phyloP scores from a whole-genome alignment of 2,888 invertebrate species.

The Lathronympha strigana region DNA sequence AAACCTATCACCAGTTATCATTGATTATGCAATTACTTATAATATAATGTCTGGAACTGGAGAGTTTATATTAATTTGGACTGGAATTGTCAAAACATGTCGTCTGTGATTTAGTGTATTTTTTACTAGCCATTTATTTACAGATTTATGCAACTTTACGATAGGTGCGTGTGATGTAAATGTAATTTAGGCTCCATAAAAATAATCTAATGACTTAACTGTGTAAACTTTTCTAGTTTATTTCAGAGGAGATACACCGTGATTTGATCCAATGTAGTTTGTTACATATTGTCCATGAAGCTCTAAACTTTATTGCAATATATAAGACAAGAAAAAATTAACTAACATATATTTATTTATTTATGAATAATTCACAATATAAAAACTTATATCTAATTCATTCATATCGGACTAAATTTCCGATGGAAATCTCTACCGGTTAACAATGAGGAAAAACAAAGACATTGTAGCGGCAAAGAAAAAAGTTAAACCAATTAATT shows the following conservation, averaged over 20 bases:
- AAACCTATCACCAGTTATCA: neutral
- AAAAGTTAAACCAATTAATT: no score
- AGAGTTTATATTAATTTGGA: slow-evolving; percentile 4
- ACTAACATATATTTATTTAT: no score
- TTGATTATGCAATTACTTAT: neutral
- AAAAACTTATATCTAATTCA: no score
- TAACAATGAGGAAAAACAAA: no score
- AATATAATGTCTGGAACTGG: slow-evolving; percentile 1
- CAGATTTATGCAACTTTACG: slow-evolving; percentile 11
- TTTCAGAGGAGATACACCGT: neutral
- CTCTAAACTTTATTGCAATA: no score
- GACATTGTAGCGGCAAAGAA: no score
- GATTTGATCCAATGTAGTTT: neutral
- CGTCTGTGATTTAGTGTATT: slow-evolving; percentile 6
- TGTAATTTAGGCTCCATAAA: slow-evolving; percentile 23
- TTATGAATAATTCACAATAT: no score
- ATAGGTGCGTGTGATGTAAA: slow-evolving; percentile 4
- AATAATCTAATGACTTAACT: slow-evolving; percentile 11
- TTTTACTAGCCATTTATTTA: slow-evolving; percentile 3
- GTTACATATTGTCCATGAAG: neutral
- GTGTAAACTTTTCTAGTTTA: slow-evolving; percentile 7
- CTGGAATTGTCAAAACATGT: slow-evolving; percentile 29
- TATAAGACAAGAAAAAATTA: no score
- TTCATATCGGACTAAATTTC: no score
- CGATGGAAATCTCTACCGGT: no score